A percentile compares a stretch with the other conserved stretches of the same genome.
Evolutionary conservation across 2,113 vertebrate genomes (phyloP).

Genomic region (Ciconia boyciana): DNA sequence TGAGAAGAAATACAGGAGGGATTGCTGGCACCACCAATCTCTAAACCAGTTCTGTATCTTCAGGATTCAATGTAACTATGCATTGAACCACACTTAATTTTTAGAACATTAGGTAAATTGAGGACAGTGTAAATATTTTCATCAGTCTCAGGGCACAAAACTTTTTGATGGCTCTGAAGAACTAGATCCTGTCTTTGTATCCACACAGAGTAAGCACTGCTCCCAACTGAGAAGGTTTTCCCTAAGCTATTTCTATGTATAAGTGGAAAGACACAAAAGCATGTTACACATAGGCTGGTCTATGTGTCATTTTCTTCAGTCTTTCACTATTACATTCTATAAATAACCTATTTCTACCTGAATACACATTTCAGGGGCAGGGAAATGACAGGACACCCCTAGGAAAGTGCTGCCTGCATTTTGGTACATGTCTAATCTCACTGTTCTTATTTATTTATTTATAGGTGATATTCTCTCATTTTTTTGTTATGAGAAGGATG

Average conservation of each 20-base stretch:
- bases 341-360: not conserved
- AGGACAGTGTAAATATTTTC: not conserved
- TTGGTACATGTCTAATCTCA: not conserved
- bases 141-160: not conserved
- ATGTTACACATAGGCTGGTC: not conserved
- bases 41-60: not conserved
- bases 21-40: not conserved
- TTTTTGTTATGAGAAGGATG: not conserved
- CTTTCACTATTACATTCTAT: not conserved
- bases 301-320: not conserved
- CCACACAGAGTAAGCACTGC: not conserved
- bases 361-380: not conserved
- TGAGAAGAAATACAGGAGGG: not conserved
- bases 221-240: not conserved
- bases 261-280: not conserved
- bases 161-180: not conserved
- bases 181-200: not conserved
- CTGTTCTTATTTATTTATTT: not conserved
- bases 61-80: not conserved
- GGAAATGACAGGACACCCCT: not conserved
- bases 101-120: fast-evolving
- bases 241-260: not conserved
- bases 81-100: not conserved
- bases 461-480: not conserved
- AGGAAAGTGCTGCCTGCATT: not conserved